A percentile compares a stretch with the other conserved stretches of the same genome.
These are phyloP conservation scores for Empis stercorea DNA, from an alignment of 2,888 invertebrate species.

Conservation along the genomic window DNA sequence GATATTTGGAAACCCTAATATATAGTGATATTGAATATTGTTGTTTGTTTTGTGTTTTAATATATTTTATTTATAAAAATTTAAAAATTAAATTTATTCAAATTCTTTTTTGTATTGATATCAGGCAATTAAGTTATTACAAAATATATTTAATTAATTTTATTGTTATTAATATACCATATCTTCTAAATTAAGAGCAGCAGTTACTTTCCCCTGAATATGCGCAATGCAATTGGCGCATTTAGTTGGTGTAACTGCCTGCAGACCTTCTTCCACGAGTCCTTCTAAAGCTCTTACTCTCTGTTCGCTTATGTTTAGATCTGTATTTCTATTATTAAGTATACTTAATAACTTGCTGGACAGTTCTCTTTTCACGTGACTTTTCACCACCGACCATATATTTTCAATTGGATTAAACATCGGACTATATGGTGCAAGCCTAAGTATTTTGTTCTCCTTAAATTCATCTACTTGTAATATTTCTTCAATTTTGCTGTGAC, in stretches of 20 bases:
- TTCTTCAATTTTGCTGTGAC: background rate
- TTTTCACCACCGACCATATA: background rate
- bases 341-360: background rate
- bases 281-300: background rate
- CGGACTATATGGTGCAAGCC: background rate
- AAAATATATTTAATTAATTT: too few species aligned
- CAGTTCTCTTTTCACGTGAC: background rate
- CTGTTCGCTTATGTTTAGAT: background rate
- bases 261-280: background rate
- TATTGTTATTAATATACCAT: too few species aligned
- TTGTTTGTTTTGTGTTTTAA: too few species aligned
- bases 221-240: background rate
- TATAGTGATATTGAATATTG: too few species aligned
- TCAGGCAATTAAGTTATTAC: too few species aligned
- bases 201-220: background rate
- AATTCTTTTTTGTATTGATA: too few species aligned
- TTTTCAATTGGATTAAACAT: background rate
- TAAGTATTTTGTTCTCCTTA: background rate
- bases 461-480: constrained; percentile 1
- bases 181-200: too few species aligned
- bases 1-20: too few species aligned
- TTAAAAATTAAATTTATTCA: too few species aligned
- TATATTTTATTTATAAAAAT: too few species aligned
- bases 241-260: too few species aligned
- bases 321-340: background rate